Percentiles rank a stretch among this genome's conserved stretches.
Evolutionary conservation across 2,797 vertebrate genomes (phyloP).

Genomic region (Masticophis lateralis): DNA sequence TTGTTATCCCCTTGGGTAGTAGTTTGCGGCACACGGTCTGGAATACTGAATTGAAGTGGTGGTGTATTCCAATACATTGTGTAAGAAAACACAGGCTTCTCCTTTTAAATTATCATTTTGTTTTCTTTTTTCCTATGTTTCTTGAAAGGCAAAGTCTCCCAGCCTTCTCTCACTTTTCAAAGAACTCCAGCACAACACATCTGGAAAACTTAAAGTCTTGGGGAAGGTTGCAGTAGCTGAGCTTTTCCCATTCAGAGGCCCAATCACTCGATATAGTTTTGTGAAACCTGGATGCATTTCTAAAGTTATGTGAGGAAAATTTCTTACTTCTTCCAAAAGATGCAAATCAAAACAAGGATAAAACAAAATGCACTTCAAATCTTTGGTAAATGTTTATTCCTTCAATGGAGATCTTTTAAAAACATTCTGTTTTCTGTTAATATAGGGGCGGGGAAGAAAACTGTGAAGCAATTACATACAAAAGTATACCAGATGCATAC

Average conservation of each 20-base stretch:
- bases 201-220: not conserved
- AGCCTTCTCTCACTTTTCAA: not conserved
- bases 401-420: slow-evolving; percentile 60
- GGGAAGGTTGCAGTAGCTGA: not conserved
- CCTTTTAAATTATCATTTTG: not conserved
- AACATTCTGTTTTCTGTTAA: slow-evolving; percentile 65
- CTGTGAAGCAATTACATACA: slow-evolving; percentile 68
- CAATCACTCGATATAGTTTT: slow-evolving; percentile 35
- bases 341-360: slow-evolving; percentile 60
- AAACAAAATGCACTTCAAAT: slow-evolving; percentile 54
- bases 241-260: not conserved
- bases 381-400: slow-evolving; percentile 61
- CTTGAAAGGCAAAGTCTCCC: not conserved
- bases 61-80: not conserved
- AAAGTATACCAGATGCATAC: slow-evolving; percentile 64
- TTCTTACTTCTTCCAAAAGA: slow-evolving; percentile 52
- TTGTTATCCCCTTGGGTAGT: not conserved
- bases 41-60: not conserved
- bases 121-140: not conserved
- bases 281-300: slow-evolving; percentile 29
- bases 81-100: not conserved
- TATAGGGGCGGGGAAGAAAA: slow-evolving; percentile 50
- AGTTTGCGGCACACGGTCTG: not conserved
- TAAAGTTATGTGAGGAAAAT: slow-evolving; percentile 36
- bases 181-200: not conserved